Evolutionary conservation across 2,797 vertebrate genomes (phyloP).

Genomic region (Acipenser transmontanus): DNA sequence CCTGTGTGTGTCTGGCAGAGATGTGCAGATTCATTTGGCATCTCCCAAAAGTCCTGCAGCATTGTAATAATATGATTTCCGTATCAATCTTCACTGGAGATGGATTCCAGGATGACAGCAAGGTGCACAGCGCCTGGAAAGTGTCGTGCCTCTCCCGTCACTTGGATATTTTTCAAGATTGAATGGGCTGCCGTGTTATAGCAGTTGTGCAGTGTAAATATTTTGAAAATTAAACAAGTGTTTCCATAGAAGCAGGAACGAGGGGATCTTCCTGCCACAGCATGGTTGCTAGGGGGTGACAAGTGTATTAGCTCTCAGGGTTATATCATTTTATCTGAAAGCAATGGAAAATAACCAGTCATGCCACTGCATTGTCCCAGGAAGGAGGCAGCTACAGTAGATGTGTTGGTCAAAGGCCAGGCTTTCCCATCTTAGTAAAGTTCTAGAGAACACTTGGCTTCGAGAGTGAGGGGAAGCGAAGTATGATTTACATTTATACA

Average conservation of each 20-base stretch:
- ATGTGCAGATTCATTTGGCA: background rate
- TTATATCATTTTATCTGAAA: too few species aligned
- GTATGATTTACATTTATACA: too few species aligned
- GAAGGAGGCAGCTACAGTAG: too few species aligned
- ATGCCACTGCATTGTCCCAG: too few species aligned
- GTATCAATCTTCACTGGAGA: too few species aligned
- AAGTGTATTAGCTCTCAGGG: background rate
- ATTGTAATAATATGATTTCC: background rate
- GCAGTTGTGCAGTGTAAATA: background rate
- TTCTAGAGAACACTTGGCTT: too few species aligned
- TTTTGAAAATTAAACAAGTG: slow-evolving; percentile 5
- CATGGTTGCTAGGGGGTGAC: background rate
- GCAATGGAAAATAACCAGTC: too few species aligned
- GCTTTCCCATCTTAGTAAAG: too few species aligned
- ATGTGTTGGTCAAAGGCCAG: too few species aligned
- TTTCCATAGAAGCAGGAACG: slow-evolving; percentile 4
- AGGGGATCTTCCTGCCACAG: background rate
- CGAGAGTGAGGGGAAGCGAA: too few species aligned
- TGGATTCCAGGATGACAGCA: too few species aligned
- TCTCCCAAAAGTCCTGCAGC: background rate
- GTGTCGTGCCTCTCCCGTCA: background rate
- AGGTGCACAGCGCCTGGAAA: background rate
- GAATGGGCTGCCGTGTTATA: background rate
- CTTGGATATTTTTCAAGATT: background rate
- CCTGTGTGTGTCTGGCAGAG: background rate